Evolutionary conservation across 37 sponge, comb jelly and placozoan species (phyloP), one percentile per base, ranked within the genome.

Genomic region (Axinella damicornis): DNA sequence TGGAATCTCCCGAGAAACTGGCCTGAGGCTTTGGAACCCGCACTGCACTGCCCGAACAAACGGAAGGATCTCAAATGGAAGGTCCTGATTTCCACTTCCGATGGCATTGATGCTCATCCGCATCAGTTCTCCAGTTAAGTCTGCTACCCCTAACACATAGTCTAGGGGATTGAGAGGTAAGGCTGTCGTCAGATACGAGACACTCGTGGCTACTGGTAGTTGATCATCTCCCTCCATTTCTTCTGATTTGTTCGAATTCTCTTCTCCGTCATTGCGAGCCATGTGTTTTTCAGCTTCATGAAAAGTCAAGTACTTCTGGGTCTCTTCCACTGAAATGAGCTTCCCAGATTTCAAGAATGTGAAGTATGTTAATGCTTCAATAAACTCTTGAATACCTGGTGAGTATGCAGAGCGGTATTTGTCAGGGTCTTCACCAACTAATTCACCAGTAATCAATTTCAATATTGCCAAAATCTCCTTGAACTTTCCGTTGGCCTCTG

Each of bases 41-140:
- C 58, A 71, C 57, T 90, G 77, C 22, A 93, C 22, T 17, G 79
- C 81, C 34, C 79, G 24, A 27, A 92, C 59, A 76, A 97, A 97
- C 0, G 80, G 73, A 14, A 89, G 57, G 2, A 97, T 65, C 6
- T 52, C 35, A 25, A 78, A 81, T 0, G 91, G 93, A 2, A 76
- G n/a, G 16, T 34, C 73, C 14, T 52, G 36, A 46, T 89, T 28
- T 2, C 91, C 97, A 34, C 73, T 69, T 0, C 88, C 81, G 22
- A 87, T 76, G 33, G 83, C 56, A 60, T 77, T 89, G 68, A 92
- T 86, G 35, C 87, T 70, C 67, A 89, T 32, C 12, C 97, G 69
- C 97, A 97, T 97, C 24, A 93, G 78, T 46, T 97, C 97, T 31
- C 97, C 97, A 57, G 93, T 87, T 24, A 97, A 28, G 72, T 97